Conservation (phyloP, 2,797 vertebrate species). For the Lithobates sylvaticus region DNA sequence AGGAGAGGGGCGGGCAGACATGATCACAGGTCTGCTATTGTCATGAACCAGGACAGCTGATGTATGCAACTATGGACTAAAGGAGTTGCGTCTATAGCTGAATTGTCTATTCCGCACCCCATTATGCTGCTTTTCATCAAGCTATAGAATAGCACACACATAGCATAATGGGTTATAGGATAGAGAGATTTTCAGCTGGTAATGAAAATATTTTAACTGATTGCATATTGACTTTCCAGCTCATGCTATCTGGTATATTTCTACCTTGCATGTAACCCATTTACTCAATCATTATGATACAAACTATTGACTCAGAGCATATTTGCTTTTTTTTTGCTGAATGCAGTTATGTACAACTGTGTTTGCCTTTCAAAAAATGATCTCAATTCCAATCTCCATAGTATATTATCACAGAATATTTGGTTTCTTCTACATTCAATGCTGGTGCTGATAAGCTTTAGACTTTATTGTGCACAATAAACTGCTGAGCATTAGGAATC, state of each 20-base stretch:
- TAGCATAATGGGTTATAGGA: too few relatives aligned
- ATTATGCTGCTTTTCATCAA: too few relatives aligned
- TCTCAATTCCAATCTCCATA: slow-evolving; percentile 6
- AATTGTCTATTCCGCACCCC: too few relatives aligned
- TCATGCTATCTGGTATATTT: too few relatives aligned
- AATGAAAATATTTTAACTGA: not conserved
- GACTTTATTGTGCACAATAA: slow-evolving; percentile 17
- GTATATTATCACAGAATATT: slow-evolving; percentile 17
- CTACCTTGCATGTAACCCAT: not conserved
- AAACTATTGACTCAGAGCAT: not conserved
- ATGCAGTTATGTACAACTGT: not conserved
- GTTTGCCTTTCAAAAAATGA: slow-evolving; percentile 15
- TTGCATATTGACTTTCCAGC: not conserved
- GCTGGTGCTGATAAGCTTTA: slow-evolving; percentile 26
- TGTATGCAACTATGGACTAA: too few relatives aligned
- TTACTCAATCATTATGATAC: not conserved
- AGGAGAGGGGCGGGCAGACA: too few relatives aligned
- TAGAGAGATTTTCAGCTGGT: too few relatives aligned
- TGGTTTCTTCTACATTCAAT: not conserved
- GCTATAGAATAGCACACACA: too few relatives aligned
- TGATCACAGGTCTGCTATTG: too few relatives aligned
- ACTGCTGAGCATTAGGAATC: slow-evolving; percentile 52
- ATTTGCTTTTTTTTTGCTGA: not conserved
- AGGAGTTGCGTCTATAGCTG: too few relatives aligned
- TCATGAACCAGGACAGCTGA: too few relatives aligned